Conservation (phyloP, 2,888 invertebrate species). For the Eilema sororculum region DNA sequence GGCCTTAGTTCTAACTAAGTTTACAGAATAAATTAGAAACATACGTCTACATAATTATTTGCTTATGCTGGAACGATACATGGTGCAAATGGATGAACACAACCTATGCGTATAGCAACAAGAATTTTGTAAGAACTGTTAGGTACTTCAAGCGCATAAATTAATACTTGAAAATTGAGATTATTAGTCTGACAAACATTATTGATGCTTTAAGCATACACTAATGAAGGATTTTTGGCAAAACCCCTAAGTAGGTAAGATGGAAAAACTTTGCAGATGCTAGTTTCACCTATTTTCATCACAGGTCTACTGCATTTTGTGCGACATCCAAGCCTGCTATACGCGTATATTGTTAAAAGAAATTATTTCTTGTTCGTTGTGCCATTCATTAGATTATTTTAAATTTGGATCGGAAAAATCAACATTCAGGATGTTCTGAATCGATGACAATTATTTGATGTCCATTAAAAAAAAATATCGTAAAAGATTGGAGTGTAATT, state of each 20-base stretch:
- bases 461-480: too few relatives aligned
- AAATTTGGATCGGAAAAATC: neutral
- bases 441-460: too few relatives aligned
- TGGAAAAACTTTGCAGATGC: neutral
- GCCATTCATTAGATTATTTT: neutral
- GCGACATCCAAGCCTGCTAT: neutral
- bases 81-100: neutral
- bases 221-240: neutral
- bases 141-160: too few relatives aligned
- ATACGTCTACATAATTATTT: neutral
- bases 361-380: neutral
- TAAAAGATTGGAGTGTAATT: too few relatives aligned
- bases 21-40: conserved; percentile 12
- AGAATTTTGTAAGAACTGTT: neutral
- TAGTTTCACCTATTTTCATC: neutral
- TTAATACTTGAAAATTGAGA: too few relatives aligned
- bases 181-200: too few relatives aligned
- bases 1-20: conserved; percentile 27
- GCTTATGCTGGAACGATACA: neutral
- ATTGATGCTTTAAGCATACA: neutral
- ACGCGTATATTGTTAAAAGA: neutral
- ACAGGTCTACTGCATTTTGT: neutral
- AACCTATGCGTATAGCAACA: neutral
- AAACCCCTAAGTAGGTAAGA: neutral
- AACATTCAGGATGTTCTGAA: neutral